Percentiles rank a stretch among this genome's conserved stretches.
phyloP scores from a whole-genome alignment of 2,797 vertebrate species.

The Sebastes cheni region DNA sequence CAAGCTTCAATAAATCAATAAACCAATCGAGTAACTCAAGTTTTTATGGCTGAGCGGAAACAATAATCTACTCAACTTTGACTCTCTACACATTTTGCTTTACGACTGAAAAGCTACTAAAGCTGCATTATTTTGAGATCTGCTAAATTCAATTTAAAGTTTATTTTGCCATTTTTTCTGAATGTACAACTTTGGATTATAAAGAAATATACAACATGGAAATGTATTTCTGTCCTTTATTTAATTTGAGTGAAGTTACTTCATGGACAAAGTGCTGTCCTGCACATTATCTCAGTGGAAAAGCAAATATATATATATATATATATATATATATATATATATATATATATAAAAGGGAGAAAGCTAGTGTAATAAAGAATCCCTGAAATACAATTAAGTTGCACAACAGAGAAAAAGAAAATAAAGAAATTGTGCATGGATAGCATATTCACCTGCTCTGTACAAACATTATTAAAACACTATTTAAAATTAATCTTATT shows the following conservation, averaged over 20 bases:
- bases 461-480: no score
- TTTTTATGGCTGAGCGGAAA: background rate
- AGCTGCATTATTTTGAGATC: background rate
- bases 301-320: background rate
- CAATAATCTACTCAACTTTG: background rate
- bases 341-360: no score
- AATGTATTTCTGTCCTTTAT: no score
- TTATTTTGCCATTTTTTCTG: background rate
- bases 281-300: background rate
- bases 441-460: no score
- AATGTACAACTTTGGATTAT: background rate
- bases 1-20: background rate
- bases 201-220: background rate
- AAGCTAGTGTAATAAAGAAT: background rate
- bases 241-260: background rate
- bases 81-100: background rate
- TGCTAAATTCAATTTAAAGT: background rate
- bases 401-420: background rate
- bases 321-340: no score
- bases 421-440: background rate
- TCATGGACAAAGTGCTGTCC: background rate
- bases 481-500: no score
- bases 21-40: background rate
- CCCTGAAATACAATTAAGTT: background rate
- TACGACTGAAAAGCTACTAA: background rate